Conservation (phyloP, 2,888 invertebrate species). For the Ormyrus thymus region DNA sequence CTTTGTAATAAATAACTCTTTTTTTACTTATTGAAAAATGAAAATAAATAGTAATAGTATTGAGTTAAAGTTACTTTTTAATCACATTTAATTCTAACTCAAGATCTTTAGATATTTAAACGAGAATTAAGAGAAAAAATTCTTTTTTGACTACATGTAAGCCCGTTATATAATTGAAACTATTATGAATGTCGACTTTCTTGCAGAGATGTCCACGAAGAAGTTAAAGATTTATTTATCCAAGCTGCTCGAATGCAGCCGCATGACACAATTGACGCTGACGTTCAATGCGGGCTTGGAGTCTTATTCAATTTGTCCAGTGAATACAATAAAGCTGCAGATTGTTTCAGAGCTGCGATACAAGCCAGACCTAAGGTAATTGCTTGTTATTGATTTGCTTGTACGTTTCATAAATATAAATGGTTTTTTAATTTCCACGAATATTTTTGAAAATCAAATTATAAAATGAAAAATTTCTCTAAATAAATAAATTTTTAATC, state of each 20-base stretch:
- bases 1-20: background rate
- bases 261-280: constrained; percentile 84
- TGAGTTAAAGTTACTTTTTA: too few relatives aligned
- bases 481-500: too few relatives aligned
- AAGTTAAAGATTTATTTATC: constrained; percentile 85
- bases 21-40: background rate
- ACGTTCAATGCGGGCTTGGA: constrained; percentile 95
- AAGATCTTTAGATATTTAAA: background rate
- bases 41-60: too few relatives aligned
- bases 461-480: too few relatives aligned
- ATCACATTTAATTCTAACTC: too few relatives aligned
- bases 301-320: constrained; percentile 95
- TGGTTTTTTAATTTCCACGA: too few relatives aligned
- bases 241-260: constrained; percentile 88
- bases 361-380: constrained; percentile 85
- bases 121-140: background rate
- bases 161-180: background rate
- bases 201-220: constrained; percentile 77
- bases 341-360: constrained; percentile 94
- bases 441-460: too few relatives aligned
- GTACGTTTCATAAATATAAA: too few relatives aligned
- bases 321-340: constrained; percentile 96
- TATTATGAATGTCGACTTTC: constrained; percentile 27
- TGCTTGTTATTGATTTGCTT: background rate
- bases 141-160: background rate